A percentile compares a stretch with the other conserved stretches of the same genome.
Conservation (phyloP, 2,113 vertebrate genomes). For the Nesogale talazaci region DNA sequence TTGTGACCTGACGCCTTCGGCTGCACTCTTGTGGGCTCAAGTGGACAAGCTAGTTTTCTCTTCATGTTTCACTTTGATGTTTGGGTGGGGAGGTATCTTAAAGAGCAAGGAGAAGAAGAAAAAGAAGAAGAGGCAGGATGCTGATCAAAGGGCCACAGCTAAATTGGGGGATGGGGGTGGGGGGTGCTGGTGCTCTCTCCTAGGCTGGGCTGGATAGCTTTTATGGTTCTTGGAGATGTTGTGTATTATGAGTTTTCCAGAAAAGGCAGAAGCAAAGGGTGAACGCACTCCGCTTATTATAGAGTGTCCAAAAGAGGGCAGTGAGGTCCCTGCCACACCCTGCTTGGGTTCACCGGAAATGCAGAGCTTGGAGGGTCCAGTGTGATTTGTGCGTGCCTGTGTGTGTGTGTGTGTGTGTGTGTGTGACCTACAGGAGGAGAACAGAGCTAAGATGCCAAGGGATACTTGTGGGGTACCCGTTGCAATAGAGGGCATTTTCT, state of each 20-base stretch:
- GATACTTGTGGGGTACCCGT: not conserved
- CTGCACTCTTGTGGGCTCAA: not conserved
- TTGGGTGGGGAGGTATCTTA: not conserved
- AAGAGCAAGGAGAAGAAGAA: not conserved
- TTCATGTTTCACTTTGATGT: not conserved
- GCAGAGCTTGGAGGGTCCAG: not conserved
- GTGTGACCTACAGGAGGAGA: constrained; percentile 9
- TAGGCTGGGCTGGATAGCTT: not conserved
- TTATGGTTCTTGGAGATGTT: constrained; percentile 8
- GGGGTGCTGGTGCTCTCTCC: not conserved
- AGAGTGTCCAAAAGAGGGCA: constrained; percentile 14
- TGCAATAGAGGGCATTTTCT: not conserved
- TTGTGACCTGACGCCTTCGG: constrained; percentile 2
- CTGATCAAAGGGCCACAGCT: not conserved
- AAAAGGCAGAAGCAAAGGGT: constrained; percentile 45
- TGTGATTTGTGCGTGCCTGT: constrained; percentile 44
- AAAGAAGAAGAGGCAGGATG: not conserved
- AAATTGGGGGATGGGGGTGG: not conserved
- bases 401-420: not conserved
- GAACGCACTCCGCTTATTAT: not conserved
- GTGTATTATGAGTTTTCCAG: constrained; percentile 71
- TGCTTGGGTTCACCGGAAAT: constrained; percentile 58
- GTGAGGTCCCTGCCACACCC: constrained; percentile 13
- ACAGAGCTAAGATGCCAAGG: not conserved
- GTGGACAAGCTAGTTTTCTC: not conserved